Base-by-base conservation (phyloP, 2,888 invertebrate species). In the Incurvaria masculella region DNA sequence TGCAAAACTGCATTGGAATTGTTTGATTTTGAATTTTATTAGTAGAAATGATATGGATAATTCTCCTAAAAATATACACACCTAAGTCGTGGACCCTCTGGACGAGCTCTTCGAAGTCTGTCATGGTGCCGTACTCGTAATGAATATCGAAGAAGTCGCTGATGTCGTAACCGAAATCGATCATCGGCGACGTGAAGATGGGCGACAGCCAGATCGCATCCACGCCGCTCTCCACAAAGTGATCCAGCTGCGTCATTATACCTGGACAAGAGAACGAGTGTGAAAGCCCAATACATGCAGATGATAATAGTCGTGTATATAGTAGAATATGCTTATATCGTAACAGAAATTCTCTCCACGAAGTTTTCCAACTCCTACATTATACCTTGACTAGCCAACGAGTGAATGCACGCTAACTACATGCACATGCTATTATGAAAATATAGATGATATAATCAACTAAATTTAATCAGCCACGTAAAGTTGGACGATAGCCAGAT, bases 101-200 rank as follows among this genome's bases (percentile, higher is more conserved):
- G 0, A 86, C 61, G 11, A 91, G 63, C 0, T 74, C 64, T 2
- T 81, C 73, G 45, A 94, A 89, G 64, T 93, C 91, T 0, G 71
- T 72, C 66, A 91, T 71, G 0, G 82, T 87, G 1, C 94, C 94
- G 61, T 87, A 94, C 46, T 82, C 80, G 0, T 84, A 66, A 55
- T 92, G 87, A 21, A 94, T 83, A 18, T 81, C 79, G 47, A 72
- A 84, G 65, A 88, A 93, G 69, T 94, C 82, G 21, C 88, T 84
- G 56, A 94, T 88, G 61, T 95, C 94, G 58, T 94, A 94, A 0
- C 94, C 94, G 62, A 89, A 89, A 69, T 95, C 94, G 0, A 83
- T 79, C 88, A 91, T 89, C 0, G 94, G 93, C 0, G 92, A 92
- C 48, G 79, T 74, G 10, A 23, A 6, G 10, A 23, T 23, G 23